Evolutionary conservation across 2,888 invertebrate genomes (phyloP), one percentile per base, ranked within the genome.

Genomic region (Ischnus inquisitorius): DNA sequence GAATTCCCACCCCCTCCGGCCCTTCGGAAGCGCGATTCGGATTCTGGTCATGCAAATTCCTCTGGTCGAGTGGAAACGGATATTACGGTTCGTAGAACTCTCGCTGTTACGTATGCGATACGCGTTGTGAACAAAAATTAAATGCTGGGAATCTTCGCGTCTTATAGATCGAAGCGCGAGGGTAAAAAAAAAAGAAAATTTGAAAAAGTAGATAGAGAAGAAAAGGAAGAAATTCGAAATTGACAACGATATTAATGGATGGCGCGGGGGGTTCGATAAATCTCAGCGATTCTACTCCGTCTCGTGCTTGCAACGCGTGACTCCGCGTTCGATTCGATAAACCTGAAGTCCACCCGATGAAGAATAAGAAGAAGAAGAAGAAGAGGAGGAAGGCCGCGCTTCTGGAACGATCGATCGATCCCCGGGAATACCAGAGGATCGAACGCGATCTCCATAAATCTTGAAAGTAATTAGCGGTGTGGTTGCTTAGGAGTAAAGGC

Each of bases 401-500:
- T 79, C 64, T 78, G 69, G 74, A 41, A 16, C 84, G 80, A 84
- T 79, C 78, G 84, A 82, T 84, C 82, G 75, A 75, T 79, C 57
- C 19, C 22, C 71, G 28, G 14, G 69, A 65, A 80, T 80, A 77
- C 10, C 60, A 79, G 82, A 67, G 75, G 81, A 81, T 85, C 77
- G 62, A 82, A 46, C 46, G 54, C 81, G 83, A 86, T 87, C 80
- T 86, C 54, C 84, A 87, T 87, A 87, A 87, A 87, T 87, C 85
- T 71, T 75, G 1, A 46, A 80, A 79, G 86, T 85, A 87, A 87
- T 87, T 87, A 87, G 83, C 80, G 76, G 68, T 79, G 68, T 79
- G 78, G 34, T 34, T 34, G 34, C 34, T 74, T 69, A 60, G 57
- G 46, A 25, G 71, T 43, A 68, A 25, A 41, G 25, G 41, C n/a